Conservation (phyloP, 1,140 invertebrate species). For the Aleiodes sp. region DNA sequence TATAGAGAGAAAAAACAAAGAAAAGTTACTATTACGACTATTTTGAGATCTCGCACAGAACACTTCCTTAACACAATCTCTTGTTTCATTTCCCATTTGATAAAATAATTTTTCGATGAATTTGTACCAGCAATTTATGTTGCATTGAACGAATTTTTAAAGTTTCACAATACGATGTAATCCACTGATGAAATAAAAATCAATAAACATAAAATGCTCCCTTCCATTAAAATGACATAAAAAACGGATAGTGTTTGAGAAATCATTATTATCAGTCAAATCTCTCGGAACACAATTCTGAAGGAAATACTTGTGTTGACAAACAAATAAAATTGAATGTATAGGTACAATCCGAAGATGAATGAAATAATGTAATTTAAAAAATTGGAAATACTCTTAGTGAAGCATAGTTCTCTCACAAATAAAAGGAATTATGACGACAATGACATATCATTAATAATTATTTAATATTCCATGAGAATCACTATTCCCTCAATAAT, state of each 20-base stretch:
- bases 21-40: conserved; percentile 3
- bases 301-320: background rate
- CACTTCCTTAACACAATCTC: background rate
- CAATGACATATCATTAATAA: conserved; percentile 36
- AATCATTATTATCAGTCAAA: conserved; percentile 8
- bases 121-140: background rate
- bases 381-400: conserved; percentile 9
- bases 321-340: background rate
- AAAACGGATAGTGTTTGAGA: background rate
- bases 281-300: background rate
- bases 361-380: conserved; percentile 25
- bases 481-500: conserved; percentile 31
- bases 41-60: conserved; percentile 16
- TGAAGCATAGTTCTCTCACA: conserved; percentile 21
- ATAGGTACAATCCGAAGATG: conserved; percentile 11
- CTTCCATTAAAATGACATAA: conserved; percentile 15
- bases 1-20: conserved; percentile 10
- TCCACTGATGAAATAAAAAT: background rate
- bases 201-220: background rate
- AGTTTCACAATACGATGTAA: background rate
- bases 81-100: background rate
- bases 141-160: background rate
- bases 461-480: conserved; percentile 31
- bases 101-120: background rate
- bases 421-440: conserved; percentile 14